Evolutionary conservation across 92 coral and sea anemone genomes (phyloP), one percentile per base, ranked within the genome.

Genomic region (Isaurus tuberculatus): DNA sequence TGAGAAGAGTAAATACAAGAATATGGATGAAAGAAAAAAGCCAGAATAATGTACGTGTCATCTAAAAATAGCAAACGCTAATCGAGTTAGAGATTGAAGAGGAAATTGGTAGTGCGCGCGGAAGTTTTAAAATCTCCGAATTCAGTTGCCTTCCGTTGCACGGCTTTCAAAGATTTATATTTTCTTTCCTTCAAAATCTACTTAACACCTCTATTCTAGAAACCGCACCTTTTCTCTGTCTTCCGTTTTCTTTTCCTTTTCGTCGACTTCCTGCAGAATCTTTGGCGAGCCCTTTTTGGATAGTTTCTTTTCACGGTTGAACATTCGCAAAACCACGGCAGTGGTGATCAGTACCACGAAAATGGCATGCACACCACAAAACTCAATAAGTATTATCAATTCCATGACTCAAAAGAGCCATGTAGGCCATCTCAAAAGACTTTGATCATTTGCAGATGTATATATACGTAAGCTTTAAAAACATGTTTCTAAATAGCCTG

Each of bases 401-500:
- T 55, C 19, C 82, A 77, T 77, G 16, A n/a, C 33, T 36, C 32
- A 15, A 0, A 4, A 2, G 32, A 75, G 51, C 23, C 51, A 32
- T 66, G 49, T 15, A 33, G 15, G 34, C 82, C 82, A 77, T 75
- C 20, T 57, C 49, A 31, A 8, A 44, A 63, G 30, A 63, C 32
- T 55, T 55, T 4, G 23, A 17, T 55, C 1, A 20, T 55, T 19
- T 1, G 63, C 27, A 16, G 61, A 15, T n/a, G n/a, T n/a, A n/a
- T n/a, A n/a, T n/a, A n/a, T n/a, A n/a, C n/a, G 22, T 16, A 19
- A 16, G 19, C 5, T n/a, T 51, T 55, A 1, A 55, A 55, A 7
- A 19, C 10, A 1, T 55, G n/a, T 3, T n/a, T 55, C 5, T 19
- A n/a, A 20, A 55, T 4, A 5, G 27, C 63, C 1, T 1, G 7